Base-by-base conservation (phyloP, 2,113 vertebrate species). In the Entelurus aequoreus region DNA sequence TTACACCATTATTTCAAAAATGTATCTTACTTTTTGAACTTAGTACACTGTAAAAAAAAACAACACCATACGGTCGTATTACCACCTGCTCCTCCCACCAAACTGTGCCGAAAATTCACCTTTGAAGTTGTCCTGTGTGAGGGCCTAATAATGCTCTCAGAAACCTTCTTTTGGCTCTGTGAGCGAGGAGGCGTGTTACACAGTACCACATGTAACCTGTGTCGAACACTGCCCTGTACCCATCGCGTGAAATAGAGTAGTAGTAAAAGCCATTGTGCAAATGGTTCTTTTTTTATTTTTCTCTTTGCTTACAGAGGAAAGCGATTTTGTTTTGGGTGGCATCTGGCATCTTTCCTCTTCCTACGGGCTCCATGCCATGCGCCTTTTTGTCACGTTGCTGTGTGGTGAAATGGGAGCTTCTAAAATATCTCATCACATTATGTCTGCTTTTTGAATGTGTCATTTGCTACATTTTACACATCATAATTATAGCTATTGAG, bases 311-410 rank as follows among this genome's bases (percentile, higher is more conserved):
- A 49, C 35, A 47, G 57, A 75, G 28, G 65, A 67, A 84, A 68
- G 76, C 71, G 70, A 66, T 57, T 54, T 28, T 67, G 60, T 75
- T 76, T 77, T 72, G 74, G 78, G 79, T 83, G 77, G 71, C 86
- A 90, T 86, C 85, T 88, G 87, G 80, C 84, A 78, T 82, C 74
- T 80, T 74, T 68, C 72, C 69, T 54, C 71, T 62, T 78, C 62
- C 64, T 74, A 77, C 58, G 67, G 86, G 87, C 86, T 48, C 58
- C 66, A 11, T 63, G 83, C 84, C 86, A 88, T 75, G 59, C 74
- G 48, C 69, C 71, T 78, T 81, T 83, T 88, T 81, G 78, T 86
- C 80, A 83, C 80, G 78, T 78, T 77, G 83, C 83, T 77, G 64
- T 5, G 63, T 54, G 75, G 65, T 84, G 81, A 84, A 81, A 84